phyloP scores from a whole-genome alignment of 2,797 vertebrate genomes.

The Microctenopoma lineatum region DNA sequence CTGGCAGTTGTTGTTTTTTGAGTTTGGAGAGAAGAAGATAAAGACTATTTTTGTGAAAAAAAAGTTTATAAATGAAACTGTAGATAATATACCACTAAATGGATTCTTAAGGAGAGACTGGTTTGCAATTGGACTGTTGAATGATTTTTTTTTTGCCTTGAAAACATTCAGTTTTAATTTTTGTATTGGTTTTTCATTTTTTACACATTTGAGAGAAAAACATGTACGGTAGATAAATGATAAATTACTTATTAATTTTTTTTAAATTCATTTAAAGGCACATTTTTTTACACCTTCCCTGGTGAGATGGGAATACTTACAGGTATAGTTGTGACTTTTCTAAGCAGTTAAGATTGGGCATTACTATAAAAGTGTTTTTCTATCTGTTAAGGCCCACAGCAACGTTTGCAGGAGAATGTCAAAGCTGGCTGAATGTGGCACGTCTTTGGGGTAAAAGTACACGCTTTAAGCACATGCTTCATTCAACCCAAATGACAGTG shows the following conservation, averaged over 20 bases:
- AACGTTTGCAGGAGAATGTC: slow-evolving; percentile 53
- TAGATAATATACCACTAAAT: slow-evolving; percentile 52
- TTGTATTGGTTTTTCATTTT: slow-evolving; percentile 46
- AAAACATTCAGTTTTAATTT: slow-evolving; percentile 51
- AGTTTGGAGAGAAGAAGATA: neutral
- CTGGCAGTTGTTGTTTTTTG: slow-evolving; percentile 11
- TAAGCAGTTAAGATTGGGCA: slow-evolving; percentile 38
- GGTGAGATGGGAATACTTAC: slow-evolving; percentile 30
- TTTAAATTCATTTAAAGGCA: slow-evolving; percentile 38
- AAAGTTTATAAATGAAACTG: slow-evolving; percentile 36
- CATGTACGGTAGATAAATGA: slow-evolving; percentile 25
- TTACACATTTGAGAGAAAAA: slow-evolving; percentile 36
- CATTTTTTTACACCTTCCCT: slow-evolving; percentile 32
- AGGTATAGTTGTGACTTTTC: slow-evolving; percentile 9
- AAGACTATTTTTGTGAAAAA: slow-evolving; percentile 29
- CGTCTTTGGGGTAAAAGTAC: slow-evolving; percentile 31
- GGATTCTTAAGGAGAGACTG: slow-evolving; percentile 45
- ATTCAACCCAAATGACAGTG: slow-evolving; percentile 40
- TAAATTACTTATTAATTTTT: slow-evolving; percentile 33
- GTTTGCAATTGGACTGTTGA: slow-evolving; percentile 45
- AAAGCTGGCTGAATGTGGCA: slow-evolving; percentile 52
- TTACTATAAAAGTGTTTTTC: slow-evolving; percentile 29
- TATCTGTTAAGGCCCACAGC: slow-evolving; percentile 30
- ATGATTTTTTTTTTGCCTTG: slow-evolving; percentile 51
- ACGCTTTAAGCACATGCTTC: slow-evolving; percentile 56